Evolutionary conservation across 1,140 invertebrate genomes (phyloP), one percentile per base, ranked within the genome.

Genomic region (Chelonus insularis): DNA sequence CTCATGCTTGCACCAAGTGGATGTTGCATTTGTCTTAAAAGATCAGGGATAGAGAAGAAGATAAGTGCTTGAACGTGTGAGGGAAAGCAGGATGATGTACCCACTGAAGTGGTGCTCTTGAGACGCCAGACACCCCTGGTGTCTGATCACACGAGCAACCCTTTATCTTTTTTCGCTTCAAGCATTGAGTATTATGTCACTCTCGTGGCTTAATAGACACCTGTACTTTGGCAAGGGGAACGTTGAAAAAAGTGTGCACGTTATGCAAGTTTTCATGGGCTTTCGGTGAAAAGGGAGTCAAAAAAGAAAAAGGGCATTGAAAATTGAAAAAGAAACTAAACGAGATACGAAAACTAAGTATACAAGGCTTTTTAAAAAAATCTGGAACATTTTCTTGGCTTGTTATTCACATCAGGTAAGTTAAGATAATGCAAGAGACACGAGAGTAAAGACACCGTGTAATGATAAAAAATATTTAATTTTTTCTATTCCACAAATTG

Each of bases 161-260:
- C 23, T 23, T 14, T 9, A 34, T 48, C 45, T n/a, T 57, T 45
- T 57, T 56, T 45, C 12, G 58, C 62, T 62, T 62, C 71, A 73
- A 74, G 72, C 69, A 63, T 58, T n/a, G 67, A 68, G 71, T 69
- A 73, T 75, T 73, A 75, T 73, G 64, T 72, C 72, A 72, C 71
- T 72, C 55, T n/a, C n/a, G 60, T 59, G 67, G 56, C 68, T 72
- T 70, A 73, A 73, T 67, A 70, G 68, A 69, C 70, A 66, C 64
- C 65, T 60, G 61, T 63, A 63, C 57, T 60, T 52, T 57, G 20
- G 25, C 23, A 23, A 25, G 23, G 20, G 32, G 20, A n/a, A 5
- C 9, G 45, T 12, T 54, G 47, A 60, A 51, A 60, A 60, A 60
- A 56, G 25, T 32, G 32, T 34, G 16, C 18, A 37, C 20, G 39